Evolutionary conservation across 2,797 vertebrate genomes (phyloP).

Genomic region (Sebastes variabilis): DNA sequence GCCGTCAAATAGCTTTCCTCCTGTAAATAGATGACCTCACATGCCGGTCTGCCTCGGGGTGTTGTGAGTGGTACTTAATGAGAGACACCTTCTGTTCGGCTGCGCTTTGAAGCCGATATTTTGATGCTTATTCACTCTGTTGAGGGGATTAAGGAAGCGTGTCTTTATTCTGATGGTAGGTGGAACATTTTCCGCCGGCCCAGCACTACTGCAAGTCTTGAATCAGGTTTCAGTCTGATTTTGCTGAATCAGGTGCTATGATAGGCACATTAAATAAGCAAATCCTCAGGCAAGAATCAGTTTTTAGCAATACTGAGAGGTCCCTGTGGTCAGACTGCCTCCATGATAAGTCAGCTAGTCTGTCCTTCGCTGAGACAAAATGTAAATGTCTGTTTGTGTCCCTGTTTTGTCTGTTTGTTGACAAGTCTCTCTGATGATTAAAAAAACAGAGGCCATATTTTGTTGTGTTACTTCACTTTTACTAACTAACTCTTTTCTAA

Average conservation of each 20-base stretch:
- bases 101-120: constrained; percentile 44
- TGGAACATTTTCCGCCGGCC: constrained; percentile 45
- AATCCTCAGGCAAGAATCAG: constrained; percentile 47
- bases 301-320: constrained; percentile 42
- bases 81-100: constrained; percentile 37
- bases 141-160: constrained; percentile 49
- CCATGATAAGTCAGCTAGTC: constrained; percentile 26
- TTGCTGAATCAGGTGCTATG: constrained; percentile 67
- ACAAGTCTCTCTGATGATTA: background rate
- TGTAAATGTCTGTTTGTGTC: constrained; percentile 44
- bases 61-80: constrained; percentile 40
- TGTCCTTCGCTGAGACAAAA: constrained; percentile 33
- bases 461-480: constrained; percentile 27
- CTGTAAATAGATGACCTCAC: constrained; percentile 45
- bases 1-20: constrained; percentile 40
- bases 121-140: constrained; percentile 36
- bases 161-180: constrained; percentile 48
- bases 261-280: constrained; percentile 58
- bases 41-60: constrained; percentile 3
- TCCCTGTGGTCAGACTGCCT: constrained; percentile 40
- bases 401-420: constrained; percentile 41
- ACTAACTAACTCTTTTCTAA: constrained; percentile 65
- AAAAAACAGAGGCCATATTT: constrained; percentile 24
- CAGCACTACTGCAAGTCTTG: constrained; percentile 58
- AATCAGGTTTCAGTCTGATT: constrained; percentile 69